A percentile compares a stretch with the other conserved stretches of the same genome.
phyloP scores from a whole-genome alignment of 2,113 vertebrate genomes.

The Stomatorhinus ivindoensis region DNA sequence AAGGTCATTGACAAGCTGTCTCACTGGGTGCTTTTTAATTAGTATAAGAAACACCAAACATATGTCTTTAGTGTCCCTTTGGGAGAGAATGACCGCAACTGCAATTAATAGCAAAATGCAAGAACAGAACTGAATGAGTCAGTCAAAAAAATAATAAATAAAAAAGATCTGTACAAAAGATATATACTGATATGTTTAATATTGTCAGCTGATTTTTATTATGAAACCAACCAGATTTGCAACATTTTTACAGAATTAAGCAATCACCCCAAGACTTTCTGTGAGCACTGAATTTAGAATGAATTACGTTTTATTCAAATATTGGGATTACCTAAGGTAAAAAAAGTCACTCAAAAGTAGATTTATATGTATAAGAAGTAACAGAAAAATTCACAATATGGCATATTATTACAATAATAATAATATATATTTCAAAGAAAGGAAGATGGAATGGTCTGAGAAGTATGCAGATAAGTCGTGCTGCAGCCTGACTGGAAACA shows the following conservation, averaged over 20 bases:
- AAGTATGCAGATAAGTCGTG: background rate
- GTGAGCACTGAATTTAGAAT: background rate
- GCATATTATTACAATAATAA: background rate
- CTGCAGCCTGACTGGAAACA: background rate
- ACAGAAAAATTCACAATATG: background rate
- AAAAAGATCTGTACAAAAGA: background rate
- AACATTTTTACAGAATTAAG: background rate
- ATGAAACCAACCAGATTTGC: background rate
- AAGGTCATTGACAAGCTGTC: background rate
- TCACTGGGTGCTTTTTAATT: background rate
- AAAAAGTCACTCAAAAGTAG: background rate
- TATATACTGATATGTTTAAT: background rate
- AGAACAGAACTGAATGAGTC: background rate
- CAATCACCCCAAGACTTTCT: background rate
- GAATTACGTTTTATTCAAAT: background rate
- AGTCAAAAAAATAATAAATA: background rate
- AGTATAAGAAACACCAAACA: background rate
- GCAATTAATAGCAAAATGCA: background rate
- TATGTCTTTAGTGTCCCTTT: background rate
- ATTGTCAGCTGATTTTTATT: background rate
- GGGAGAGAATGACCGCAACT: background rate
- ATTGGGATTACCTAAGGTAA: background rate
- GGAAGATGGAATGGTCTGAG: background rate
- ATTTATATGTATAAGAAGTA: background rate
- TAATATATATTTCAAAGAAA: background rate